Evolutionary conservation across 2,113 vertebrate species (phyloP), one percentile per base, ranked within the genome.

Genomic region (Myotis brandtii): DNA sequence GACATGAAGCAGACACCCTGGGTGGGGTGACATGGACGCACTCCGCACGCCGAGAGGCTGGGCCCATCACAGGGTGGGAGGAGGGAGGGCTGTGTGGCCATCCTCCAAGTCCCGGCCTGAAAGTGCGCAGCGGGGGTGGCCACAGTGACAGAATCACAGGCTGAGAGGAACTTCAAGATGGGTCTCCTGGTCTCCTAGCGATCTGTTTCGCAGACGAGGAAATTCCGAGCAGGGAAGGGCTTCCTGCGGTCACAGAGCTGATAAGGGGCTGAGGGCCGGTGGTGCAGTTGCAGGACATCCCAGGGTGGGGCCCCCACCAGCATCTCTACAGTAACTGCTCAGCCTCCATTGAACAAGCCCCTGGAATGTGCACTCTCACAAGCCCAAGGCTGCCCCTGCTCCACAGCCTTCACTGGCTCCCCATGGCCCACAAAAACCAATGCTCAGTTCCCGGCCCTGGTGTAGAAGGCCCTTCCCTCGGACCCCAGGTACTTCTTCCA

Each of bases 141-240:
- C 16, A 14, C n/a, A 46, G 32, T 59, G 72, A 30, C n/a, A 32
- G 85, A 77, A 16, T 59, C 83, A n/a, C 10, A 4, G 34, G 25
- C 83, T 84, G 64, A 76, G 81, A 91, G 56, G 91, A 80, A 59
- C 72, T 25, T 85, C 10, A 13, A 81, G 93, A 84, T 67, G 66
- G 80, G n/a, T 43, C 56, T 94, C 34, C 32, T 37, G 66, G 89
- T 77, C 21, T 73, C 72, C 32, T 80, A n/a, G 73, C 25, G 32
- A 23, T 80, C 54, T 80, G 72, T 67, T 92, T 77, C 40, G 37
- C 87, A 56, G 64, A 75, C 54, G 85, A 94, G 94, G 89, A 93
- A 86, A 79, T 70, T 82, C 93, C 9, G 27, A 73, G 85, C 56
- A 34, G 64, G 93, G 83, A 72, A 83, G 83, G 93, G 93, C 79